Evolutionary conservation across 2,888 invertebrate genomes (phyloP), one percentile per base, ranked within the genome.

Genomic region (Eledone cirrhosa): DNA sequence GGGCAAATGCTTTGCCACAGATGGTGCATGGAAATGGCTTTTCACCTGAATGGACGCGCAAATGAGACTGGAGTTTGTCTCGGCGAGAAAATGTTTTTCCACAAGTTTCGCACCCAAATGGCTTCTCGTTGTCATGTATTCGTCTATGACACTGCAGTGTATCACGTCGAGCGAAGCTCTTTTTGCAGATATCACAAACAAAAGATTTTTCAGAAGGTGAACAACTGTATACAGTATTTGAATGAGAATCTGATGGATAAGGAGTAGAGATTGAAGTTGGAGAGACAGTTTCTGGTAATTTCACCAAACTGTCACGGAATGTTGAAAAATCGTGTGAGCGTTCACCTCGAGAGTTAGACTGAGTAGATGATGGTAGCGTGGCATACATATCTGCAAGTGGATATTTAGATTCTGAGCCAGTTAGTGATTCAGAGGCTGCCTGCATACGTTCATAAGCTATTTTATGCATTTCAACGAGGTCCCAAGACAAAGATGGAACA

Each of bases 141-240:
- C 72, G 29, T 5, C 14, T 22, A 41, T 72, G 72, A 19, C 72
- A 72, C 22, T 41, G 8, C n/a, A 72, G 72, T 1, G 72, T 72
- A 72, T 72, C 72, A n/a, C 72, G 72, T 33, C 72, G 31, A 41
- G 72, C 72, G 7, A 72, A 72, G 31, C 33, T 5, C 72, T 72
- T 72, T 13, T 72, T 31, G 22, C 72, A 72, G 72, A 72, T 72
- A n/a, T 72, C 72, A 33, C 72, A 72, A 31, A 7, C 24, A 33
- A 72, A 72, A 1, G 72, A 41, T 41, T 72, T 72, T 22, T 41
- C 72, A 22, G 72, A 22, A 33, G 33, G n/a, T 31, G n/a, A n/a
- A 22, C 31, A 72, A 4, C 31, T 72, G 41, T 8, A 41, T 8
- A 8, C 8, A 41, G 5, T 41, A 41, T 41, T 41, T 41, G 41